A percentile compares a stretch with the other conserved stretches of the same genome.
Evolutionary conservation across 2,797 vertebrate species (phyloP).

Genomic region (Sus cebifrons): DNA sequence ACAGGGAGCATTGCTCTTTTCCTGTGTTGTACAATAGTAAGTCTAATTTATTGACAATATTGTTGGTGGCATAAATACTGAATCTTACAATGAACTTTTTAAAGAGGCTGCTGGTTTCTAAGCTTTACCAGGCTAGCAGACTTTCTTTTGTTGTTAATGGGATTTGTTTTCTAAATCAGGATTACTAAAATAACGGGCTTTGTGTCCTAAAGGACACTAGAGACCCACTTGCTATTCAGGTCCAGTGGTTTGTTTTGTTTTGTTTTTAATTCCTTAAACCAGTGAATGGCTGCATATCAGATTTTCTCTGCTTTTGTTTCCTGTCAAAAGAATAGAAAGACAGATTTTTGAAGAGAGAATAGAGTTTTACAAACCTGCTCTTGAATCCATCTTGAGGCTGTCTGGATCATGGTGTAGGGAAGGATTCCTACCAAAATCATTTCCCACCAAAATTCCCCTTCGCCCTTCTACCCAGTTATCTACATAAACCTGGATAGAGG

Average conservation of each 20-base stretch:
- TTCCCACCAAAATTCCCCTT: neutral
- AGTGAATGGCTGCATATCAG: constrained; percentile 34
- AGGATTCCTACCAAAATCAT: neutral
- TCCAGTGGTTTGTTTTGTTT: constrained; percentile 50
- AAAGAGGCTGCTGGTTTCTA: constrained; percentile 75
- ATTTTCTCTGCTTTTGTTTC: constrained; percentile 58
- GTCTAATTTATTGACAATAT: constrained; percentile 85
- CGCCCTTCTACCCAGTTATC: neutral
- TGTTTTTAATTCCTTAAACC: constrained; percentile 39
- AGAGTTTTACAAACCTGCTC: neutral
- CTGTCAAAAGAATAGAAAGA: constrained; percentile 48
- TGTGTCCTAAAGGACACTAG: neutral
- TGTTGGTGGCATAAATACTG: constrained; percentile 70
- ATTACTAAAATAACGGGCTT: constrained; percentile 62
- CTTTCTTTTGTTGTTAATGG: constrained; percentile 76
- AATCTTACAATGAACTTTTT: constrained; percentile 78
- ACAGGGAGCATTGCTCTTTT: constrained; percentile 79
- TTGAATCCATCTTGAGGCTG: neutral
- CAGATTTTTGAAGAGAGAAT: constrained; percentile 17
- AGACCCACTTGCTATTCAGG: neutral
- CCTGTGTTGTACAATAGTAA: constrained; percentile 83
- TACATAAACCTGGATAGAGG: neutral
- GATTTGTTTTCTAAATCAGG: constrained; percentile 67
- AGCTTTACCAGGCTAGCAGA: constrained; percentile 74
- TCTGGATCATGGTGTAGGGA: neutral